Percentiles rank a stretch among this genome's conserved stretches.
phyloP scores from a whole-genome alignment of 2,797 vertebrate genomes.

The Sebastes hubbsi region DNA sequence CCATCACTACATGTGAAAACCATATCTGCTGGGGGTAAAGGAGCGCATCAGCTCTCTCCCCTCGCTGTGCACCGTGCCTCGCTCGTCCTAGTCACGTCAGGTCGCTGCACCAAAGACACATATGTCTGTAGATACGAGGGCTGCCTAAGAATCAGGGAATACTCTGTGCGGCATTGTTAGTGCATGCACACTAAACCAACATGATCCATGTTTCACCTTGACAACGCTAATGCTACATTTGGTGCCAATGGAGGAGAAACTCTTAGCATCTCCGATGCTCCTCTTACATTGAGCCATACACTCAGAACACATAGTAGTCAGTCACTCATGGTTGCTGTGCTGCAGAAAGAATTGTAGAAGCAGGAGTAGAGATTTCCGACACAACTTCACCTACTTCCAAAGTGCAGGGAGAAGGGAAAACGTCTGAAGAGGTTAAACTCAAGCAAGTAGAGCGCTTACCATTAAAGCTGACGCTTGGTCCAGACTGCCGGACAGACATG shows the following conservation, averaged over 20 bases:
- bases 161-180: background rate
- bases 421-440: background rate
- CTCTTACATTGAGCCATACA: background rate
- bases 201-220: background rate
- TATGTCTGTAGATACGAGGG: background rate
- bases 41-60: background rate
- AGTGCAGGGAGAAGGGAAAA: too few relatives aligned
- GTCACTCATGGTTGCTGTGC: background rate
- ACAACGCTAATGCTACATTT: background rate
- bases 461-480: too few relatives aligned
- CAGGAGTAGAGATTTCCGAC: background rate
- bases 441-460: too few relatives aligned
- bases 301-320: background rate
- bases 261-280: background rate
- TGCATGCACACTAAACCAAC: background rate
- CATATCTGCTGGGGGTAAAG: background rate
- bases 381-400: too few relatives aligned
- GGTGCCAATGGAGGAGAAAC: background rate
- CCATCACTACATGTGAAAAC: background rate
- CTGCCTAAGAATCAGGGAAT: background rate
- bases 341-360: background rate
- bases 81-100: background rate
- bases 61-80: background rate
- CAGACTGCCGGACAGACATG: too few relatives aligned
- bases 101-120: slow-evolving; percentile 14